Conservation (phyloP, 2,113 vertebrate genomes). For the Halcyon malimbica region DNA sequence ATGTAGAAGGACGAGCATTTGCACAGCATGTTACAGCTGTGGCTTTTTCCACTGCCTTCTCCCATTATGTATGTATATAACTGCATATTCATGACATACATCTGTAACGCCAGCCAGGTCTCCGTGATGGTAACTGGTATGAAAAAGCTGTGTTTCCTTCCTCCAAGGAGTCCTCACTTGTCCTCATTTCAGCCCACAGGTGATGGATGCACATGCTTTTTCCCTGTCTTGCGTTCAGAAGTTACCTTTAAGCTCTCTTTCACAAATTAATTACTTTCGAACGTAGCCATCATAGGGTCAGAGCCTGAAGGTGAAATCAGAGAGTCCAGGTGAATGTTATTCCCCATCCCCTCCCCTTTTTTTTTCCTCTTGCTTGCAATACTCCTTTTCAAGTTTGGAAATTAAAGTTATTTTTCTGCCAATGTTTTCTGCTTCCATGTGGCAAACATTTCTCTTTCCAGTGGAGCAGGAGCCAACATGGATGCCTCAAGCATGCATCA, state of each 20-base stretch:
- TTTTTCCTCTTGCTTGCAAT: neutral
- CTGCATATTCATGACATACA: too few species aligned
- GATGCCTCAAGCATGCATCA: neutral
- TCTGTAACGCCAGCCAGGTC: rapidly evolving
- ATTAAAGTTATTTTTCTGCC: constrained; percentile 42
- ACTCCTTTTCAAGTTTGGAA: constrained; percentile 35
- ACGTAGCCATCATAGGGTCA: neutral
- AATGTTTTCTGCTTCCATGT: constrained; percentile 57
- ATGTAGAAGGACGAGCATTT: neutral
- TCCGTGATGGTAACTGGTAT: neutral
- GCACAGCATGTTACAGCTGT: neutral
- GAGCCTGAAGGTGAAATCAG: neutral
- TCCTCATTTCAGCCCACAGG: neutral
- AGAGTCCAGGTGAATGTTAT: neutral
- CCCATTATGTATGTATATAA: rapidly evolving
- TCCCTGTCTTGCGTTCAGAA: neutral
- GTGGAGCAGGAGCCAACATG: constrained; percentile 46
- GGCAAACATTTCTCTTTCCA: constrained; percentile 41
- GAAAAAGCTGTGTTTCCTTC: neutral
- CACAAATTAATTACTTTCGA: neutral
- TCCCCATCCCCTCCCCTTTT: rapidly evolving
- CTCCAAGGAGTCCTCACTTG: neutral
- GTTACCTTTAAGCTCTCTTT: neutral
- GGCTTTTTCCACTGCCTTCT: neutral
- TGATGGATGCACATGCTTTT: rapidly evolving